Percentiles rank a stretch among this genome's conserved stretches.
Evolutionary conservation across 2,888 invertebrate species (phyloP).

Genomic region (Nomada hirtipes): DNA sequence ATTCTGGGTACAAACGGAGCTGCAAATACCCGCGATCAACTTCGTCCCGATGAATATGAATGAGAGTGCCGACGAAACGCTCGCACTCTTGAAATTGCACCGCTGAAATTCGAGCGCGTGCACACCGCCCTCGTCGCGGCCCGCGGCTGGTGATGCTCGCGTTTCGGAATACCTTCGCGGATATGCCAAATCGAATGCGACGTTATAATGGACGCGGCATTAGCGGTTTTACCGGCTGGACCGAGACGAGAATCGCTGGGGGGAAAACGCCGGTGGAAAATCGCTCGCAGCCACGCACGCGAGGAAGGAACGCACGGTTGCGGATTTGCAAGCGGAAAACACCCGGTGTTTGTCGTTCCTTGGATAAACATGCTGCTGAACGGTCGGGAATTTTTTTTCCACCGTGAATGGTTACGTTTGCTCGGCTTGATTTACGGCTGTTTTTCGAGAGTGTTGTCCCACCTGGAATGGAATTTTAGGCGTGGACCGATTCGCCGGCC

Average conservation of each 20-base stretch:
- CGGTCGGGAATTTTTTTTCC: slow-evolving; percentile 6
- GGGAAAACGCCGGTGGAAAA: slow-evolving; percentile 68
- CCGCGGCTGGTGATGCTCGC: slow-evolving; percentile 46
- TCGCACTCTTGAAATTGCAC: slow-evolving; percentile 66
- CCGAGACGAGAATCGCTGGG: slow-evolving; percentile 68
- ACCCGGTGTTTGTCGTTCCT: slow-evolving; percentile 21
- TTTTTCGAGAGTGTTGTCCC: background rate
- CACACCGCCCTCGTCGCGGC: slow-evolving; percentile 17
- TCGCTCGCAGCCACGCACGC: slow-evolving; percentile 9
- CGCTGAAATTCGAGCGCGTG: slow-evolving; percentile 70
- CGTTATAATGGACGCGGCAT: slow-evolving; percentile 80
- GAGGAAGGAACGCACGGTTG: background rate
- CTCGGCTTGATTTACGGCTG: slow-evolving; percentile 13
- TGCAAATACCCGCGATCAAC: slow-evolving; percentile 63
- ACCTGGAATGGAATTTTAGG: background rate
- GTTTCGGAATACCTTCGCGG: slow-evolving; percentile 59
- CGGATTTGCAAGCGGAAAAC: background rate
- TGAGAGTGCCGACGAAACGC: slow-evolving; percentile 64
- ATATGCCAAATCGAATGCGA: slow-evolving; percentile 81
- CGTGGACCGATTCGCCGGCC: background rate
- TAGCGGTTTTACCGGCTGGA: slow-evolving; percentile 76
- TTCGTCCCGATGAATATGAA: slow-evolving; percentile 76
- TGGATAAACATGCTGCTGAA: slow-evolving; percentile 20
- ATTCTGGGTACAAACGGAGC: slow-evolving; percentile 37
- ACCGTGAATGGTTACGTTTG: background rate